phyloP scores from a whole-genome alignment of 2,888 invertebrate genomes.

The Chelonus formosanus region DNA sequence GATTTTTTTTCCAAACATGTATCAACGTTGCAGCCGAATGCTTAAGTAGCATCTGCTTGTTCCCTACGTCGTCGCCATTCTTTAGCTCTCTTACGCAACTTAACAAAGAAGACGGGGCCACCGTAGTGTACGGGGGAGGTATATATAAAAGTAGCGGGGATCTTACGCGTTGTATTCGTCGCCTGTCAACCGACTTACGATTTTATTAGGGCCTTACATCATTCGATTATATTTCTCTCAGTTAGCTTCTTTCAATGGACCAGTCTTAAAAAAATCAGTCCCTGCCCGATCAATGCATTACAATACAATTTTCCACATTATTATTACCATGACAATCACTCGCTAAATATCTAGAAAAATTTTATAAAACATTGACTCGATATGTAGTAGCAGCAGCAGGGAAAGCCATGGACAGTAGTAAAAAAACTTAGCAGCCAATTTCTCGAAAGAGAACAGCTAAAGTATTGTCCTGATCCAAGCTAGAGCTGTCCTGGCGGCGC shows the following conservation, averaged over 20 bases:
- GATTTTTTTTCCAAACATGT: conserved; percentile 37
- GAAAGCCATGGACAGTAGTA: no score
- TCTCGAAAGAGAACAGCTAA: no score
- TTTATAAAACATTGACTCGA: no score
- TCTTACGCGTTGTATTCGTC: conserved; percentile 44
- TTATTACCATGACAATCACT: background rate
- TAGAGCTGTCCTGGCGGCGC: no score
- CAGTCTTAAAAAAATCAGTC: background rate
- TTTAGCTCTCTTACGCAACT: conserved; percentile 51
- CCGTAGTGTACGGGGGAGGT: conserved; percentile 55
- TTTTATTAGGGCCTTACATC: conserved; percentile 63
- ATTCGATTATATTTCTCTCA: conserved; percentile 54
- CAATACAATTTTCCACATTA: background rate
- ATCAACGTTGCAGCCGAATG: conserved; percentile 41
- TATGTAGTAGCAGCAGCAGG: no score
- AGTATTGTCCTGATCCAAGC: no score
- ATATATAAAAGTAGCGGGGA: conserved; percentile 22
- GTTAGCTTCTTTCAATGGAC: background rate
- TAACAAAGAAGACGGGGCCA: conserved; percentile 53
- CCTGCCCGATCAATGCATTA: conserved; percentile 7
- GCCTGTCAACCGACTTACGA: conserved; percentile 62
- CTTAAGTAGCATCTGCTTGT: conserved; percentile 58
- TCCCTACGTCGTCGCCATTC: conserved; percentile 54
- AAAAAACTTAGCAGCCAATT: no score
- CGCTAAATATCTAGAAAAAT: no score